These are phyloP conservation scores for Apocheima hispidaria DNA, from an alignment of 2,888 invertebrate species.

Conservation along the genomic window DNA sequence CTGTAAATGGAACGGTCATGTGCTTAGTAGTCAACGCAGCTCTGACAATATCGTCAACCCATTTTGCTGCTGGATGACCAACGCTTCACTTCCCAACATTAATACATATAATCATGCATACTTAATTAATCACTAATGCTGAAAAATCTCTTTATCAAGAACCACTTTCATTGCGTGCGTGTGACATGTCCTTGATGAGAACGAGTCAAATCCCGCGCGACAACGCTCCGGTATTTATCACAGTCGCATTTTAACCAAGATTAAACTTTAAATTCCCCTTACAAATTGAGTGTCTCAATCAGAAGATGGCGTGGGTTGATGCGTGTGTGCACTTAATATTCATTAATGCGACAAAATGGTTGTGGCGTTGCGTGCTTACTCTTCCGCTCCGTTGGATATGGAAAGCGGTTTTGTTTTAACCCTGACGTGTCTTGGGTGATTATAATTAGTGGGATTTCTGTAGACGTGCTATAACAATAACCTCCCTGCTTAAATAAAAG, in stretches of 20 bases:
- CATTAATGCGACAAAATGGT: constrained; percentile 74
- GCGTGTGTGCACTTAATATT: constrained; percentile 74
- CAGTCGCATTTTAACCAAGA: constrained; percentile 37
- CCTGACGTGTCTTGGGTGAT: constrained; percentile 27
- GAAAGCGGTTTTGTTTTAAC: constrained; percentile 58
- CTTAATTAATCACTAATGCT: not conserved
- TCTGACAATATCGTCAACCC: too few species aligned
- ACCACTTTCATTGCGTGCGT: not conserved
- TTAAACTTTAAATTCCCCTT: constrained; percentile 48
- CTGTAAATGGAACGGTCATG: too few species aligned
- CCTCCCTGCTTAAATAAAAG: too few species aligned
- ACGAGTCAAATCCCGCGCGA: constrained; percentile 26
- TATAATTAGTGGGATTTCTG: constrained; percentile 18
- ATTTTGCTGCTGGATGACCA: too few species aligned
- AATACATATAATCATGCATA: too few species aligned
- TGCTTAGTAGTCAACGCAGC: too few species aligned
- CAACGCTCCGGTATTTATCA: constrained; percentile 25
- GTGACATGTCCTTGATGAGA: constrained; percentile 37
- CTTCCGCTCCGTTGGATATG: constrained; percentile 63
- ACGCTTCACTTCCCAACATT: too few species aligned
- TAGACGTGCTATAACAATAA: too few species aligned
- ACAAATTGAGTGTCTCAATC: constrained; percentile 55
- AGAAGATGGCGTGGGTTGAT: constrained; percentile 57
- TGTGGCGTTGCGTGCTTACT: constrained; percentile 46
- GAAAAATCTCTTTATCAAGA: not conserved